Evolutionary conservation across 2,113 vertebrate species (phyloP).

Genomic region (Chascanopsetta lugubris): DNA sequence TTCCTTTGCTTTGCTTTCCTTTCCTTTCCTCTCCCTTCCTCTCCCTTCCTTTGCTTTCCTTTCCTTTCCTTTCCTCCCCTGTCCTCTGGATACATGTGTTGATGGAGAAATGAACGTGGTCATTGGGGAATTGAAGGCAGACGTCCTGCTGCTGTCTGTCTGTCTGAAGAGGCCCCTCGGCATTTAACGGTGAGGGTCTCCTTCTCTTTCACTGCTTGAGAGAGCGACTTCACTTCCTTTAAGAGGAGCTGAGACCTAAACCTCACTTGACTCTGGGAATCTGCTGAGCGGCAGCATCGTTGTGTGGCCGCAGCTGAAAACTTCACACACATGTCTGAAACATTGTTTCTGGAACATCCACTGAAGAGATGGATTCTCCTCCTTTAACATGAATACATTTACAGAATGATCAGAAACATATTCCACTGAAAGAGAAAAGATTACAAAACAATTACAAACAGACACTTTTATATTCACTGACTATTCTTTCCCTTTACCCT

Average conservation of each 20-base stretch:
- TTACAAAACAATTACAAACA: no score
- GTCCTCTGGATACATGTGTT: constrained; percentile 54
- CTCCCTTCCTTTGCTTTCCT: neutral
- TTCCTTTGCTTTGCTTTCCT: neutral
- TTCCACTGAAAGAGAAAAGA: no score
- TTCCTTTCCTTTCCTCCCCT: no score
- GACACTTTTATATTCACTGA: no score
- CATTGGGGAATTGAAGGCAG: constrained; percentile 32
- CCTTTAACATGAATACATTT: no score
- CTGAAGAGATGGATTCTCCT: no score
- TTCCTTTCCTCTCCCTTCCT: neutral
- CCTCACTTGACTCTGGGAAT: constrained; percentile 74
- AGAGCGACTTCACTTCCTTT: constrained; percentile 65
- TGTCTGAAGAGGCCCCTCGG: constrained; percentile 54
- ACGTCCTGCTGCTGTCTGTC: constrained; percentile 53
- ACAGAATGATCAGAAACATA: no score
- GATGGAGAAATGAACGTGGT: constrained; percentile 54
- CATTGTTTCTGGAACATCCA: neutral
- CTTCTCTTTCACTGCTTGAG: constrained; percentile 62
- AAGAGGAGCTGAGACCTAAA: constrained; percentile 52
- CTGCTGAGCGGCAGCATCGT: constrained; percentile 42
- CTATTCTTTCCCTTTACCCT: no score
- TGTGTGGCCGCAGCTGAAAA: no score
- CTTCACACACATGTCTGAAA: no score
- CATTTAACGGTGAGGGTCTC: constrained; percentile 56